These are phyloP conservation scores for Leptopilina syphax DNA, from an alignment of 2,888 invertebrate species.

Conservation along the genomic window DNA sequence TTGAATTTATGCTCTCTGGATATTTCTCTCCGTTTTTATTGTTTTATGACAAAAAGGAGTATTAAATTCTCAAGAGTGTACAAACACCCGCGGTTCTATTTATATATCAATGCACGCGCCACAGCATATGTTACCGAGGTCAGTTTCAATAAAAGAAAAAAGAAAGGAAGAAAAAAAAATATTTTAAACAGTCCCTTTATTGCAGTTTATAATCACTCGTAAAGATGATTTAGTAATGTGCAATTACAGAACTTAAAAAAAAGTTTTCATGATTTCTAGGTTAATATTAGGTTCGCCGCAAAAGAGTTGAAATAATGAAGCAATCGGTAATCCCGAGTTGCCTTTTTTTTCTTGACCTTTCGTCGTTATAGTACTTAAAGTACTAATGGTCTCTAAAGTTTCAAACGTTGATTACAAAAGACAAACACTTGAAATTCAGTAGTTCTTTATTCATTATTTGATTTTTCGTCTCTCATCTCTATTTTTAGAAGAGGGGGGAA, in stretches of 20 bases:
- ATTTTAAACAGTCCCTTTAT: neutral
- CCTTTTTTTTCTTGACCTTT: conserved; percentile 4
- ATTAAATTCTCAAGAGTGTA: too few species aligned
- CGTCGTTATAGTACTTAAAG: neutral
- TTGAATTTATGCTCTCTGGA: too few species aligned
- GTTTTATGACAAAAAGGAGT: too few species aligned
- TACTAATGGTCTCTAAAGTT: conserved; percentile 3
- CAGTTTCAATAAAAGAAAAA: neutral
- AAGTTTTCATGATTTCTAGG: neutral
- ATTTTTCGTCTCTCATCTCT: neutral
- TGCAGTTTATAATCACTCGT: conserved; percentile 1
- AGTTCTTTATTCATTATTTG: neutral
- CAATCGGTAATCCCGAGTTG: neutral
- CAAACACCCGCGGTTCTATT: neutral
- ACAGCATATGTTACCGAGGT: neutral
- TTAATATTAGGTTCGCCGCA: neutral
- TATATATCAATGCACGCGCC: neutral
- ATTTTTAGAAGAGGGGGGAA: too few species aligned
- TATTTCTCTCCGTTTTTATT: too few species aligned
- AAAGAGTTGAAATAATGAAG: neutral
- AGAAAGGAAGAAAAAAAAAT: neutral
- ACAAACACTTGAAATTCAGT: conserved; percentile 2
- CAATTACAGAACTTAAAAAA: neutral
- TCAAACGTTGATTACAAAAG: conserved; percentile 4
- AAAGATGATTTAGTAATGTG: neutral